These are phyloP conservation scores for Cavia aperea DNA, from an alignment of 2,113 vertebrate species.

Conservation along the genomic window DNA sequence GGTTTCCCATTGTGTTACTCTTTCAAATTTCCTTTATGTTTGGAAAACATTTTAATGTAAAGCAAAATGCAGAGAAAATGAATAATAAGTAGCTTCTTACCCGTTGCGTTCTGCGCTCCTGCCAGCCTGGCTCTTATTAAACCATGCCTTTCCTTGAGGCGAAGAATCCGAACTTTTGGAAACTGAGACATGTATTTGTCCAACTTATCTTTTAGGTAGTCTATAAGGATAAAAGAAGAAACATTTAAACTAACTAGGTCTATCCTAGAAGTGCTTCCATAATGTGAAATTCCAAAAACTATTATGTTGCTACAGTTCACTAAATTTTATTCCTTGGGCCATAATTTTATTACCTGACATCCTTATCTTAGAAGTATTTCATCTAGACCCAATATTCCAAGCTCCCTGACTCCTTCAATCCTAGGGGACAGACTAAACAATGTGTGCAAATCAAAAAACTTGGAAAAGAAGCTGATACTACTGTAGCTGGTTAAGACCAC, in stretches of 20 bases:
- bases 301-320: not conserved
- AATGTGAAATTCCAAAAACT: not conserved
- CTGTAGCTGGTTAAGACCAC: not conserved
- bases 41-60: not conserved
- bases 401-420: not conserved
- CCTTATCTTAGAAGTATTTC: slow-evolving; percentile 19
- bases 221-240: slow-evolving; percentile 68
- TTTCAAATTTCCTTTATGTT: slow-evolving; percentile 9
- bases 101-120: slow-evolving; percentile 85
- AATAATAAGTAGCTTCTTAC: slow-evolving; percentile 71
- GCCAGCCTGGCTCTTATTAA: slow-evolving; percentile 92
- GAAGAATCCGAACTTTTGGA: slow-evolving; percentile 91
- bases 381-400: not conserved
- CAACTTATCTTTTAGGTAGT: slow-evolving; percentile 85
- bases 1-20: not conserved
- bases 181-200: slow-evolving; percentile 88
- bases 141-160: slow-evolving; percentile 88
- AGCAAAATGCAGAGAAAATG: not conserved
- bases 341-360: slow-evolving; percentile 10
- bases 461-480: not conserved
- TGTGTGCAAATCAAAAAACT: not conserved
- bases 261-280: not conserved
- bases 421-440: not conserved
- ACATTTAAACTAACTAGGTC: not conserved
- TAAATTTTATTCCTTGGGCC: not conserved